These are phyloP conservation scores for Pygoscelis adeliae DNA, from an alignment of 2,113 vertebrate genomes.

Conservation along the genomic window DNA sequence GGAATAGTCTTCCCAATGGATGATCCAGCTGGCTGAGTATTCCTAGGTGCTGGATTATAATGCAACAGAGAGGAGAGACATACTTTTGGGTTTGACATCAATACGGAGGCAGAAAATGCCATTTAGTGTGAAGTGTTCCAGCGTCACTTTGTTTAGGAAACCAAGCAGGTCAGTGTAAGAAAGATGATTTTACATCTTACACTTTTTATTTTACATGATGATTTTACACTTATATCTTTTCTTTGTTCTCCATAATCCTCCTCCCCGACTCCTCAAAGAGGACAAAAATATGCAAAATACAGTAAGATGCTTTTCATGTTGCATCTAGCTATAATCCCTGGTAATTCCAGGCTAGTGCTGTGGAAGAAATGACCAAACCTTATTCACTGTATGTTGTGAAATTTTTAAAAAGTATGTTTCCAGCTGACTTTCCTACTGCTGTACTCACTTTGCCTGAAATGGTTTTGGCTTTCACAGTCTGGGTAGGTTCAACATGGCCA, in stretches of 20 bases:
- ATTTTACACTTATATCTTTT: background rate
- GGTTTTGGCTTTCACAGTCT: background rate
- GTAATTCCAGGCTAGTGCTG: background rate
- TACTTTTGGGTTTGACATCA: background rate
- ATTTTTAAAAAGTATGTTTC: background rate
- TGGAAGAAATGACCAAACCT: conserved; percentile 5
- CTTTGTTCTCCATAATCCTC: background rate
- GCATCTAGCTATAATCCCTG: background rate
- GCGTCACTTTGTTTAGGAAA: background rate
- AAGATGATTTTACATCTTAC: background rate
- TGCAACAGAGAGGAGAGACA: background rate
- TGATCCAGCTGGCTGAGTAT: background rate
- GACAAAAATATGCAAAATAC: background rate
- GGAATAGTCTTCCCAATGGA: background rate
- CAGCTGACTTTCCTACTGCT: conserved; percentile 35
- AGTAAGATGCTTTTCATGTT: background rate
- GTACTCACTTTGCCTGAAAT: background rate
- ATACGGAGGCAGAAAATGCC: background rate
- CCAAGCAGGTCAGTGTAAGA: background rate
- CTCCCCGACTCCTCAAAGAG: background rate
- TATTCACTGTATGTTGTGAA: background rate
- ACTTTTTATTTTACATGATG: too few relatives aligned
- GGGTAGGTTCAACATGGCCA: background rate
- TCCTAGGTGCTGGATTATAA: background rate
- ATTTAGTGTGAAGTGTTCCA: background rate